Conservation (phyloP, 1,140 invertebrate species). For the Riptortus pedestris region DNA sequence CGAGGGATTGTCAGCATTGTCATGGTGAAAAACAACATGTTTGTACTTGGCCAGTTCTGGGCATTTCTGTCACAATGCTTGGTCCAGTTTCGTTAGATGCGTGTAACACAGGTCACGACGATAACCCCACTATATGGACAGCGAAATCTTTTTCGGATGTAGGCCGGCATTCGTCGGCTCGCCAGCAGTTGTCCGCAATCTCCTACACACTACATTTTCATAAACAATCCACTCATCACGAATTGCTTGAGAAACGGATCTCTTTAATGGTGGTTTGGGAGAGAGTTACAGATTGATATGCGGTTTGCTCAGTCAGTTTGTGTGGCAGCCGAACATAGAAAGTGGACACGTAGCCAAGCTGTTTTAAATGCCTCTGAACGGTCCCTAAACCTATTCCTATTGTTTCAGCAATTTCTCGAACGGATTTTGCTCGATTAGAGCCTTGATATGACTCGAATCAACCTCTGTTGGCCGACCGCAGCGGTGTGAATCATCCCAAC, state of each 20-base stretch:
- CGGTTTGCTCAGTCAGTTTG: too few species aligned
- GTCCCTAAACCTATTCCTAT: too few species aligned
- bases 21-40: not conserved
- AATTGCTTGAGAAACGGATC: not conserved
- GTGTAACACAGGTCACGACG: not conserved
- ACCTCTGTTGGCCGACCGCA: too few species aligned
- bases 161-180: too few species aligned
- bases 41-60: not conserved
- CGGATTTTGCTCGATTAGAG: not conserved
- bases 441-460: too few species aligned
- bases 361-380: not conserved
- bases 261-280: not conserved
- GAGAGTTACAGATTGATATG: too few species aligned
- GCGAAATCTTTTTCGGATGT: too few species aligned
- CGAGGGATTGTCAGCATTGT: too few species aligned
- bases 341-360: not conserved
- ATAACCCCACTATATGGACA: not conserved
- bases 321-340: not conserved
- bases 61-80: too few species aligned
- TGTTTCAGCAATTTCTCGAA: not conserved
- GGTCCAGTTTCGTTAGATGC: not conserved
- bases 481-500: too few species aligned
- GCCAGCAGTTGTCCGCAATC: too few species aligned
- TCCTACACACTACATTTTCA: too few species aligned
- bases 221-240: not conserved